Base-by-base conservation (phyloP, 37 sponge, comb jelly and placozoan genomes). In the Ephydatia muelleri region DNA sequence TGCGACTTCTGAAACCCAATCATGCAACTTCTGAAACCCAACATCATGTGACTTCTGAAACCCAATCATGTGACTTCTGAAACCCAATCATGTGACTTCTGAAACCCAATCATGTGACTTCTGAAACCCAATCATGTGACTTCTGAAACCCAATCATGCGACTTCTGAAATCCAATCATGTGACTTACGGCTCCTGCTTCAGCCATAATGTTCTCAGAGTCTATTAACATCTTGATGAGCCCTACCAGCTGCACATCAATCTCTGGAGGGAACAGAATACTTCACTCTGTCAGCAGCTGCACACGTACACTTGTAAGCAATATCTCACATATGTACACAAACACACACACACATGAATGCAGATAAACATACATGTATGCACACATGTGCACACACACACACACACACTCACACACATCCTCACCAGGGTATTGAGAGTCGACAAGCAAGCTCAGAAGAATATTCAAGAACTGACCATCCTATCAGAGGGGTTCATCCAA, bases 201-300 rank as follows among this genome's bases (percentile, higher is more conserved):
- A 4, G 90, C 35, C 73, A 88, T 78, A 75, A 95, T 91, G 82
- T 80, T 80, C 36, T 96, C 99, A 0, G 99, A 95, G 78, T 93
- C 91, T n/a, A 99, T 93, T 26, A 99, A 79, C 67, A 86, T 93
- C 36, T 85, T 88, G 21, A 97, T 84, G 19, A 97, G 93, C 0
- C 93, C 95, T 16, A 94, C 87, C 83, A 94, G 35, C 80, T 95
- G 95, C 0, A 95, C 91, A 75, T 90, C 95, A 71, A 81, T 76
- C 27, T 89, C 95, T 95, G 66, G 25, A 48, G 25, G 74, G 47
- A 80, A 76, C 40, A 65, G 72, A 70, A 70, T 31, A 19, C 29
- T 70, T 30, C 25, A 30, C 12, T 31, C 30, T 71, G 21, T 34
- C 30, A 33, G 1, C 31, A n/a, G 13, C 72, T 33, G 30, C 70